phyloP scores from a whole-genome alignment of 2,888 invertebrate genomes.

The Sturmia bella region DNA sequence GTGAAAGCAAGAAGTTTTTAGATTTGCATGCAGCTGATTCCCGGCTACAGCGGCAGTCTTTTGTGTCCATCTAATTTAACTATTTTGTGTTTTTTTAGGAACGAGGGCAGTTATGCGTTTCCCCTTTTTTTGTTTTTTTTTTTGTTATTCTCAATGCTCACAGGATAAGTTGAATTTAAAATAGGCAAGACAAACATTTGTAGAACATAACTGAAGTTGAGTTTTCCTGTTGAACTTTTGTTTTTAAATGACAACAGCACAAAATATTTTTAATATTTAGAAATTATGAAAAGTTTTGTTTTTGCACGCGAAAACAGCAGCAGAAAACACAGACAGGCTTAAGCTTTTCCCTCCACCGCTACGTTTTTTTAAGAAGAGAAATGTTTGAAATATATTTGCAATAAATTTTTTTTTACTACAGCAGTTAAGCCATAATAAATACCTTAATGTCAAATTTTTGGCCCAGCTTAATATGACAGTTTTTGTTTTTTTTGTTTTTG shows the following conservation, averaged over 20 bases:
- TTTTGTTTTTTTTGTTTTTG: too few species aligned
- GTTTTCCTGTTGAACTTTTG: background rate
- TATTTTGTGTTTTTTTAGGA: background rate
- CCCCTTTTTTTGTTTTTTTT: too few species aligned
- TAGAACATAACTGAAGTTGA: background rate
- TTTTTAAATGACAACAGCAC: slow-evolving; percentile 8
- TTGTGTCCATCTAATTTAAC: slow-evolving; percentile 29
- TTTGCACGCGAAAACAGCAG: too few species aligned
- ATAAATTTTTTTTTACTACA: too few species aligned
- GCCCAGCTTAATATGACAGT: too few species aligned
- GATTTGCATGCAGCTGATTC: slow-evolving; percentile 31
- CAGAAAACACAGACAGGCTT: too few species aligned
- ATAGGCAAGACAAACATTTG: background rate
- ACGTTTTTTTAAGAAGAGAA: too few species aligned
- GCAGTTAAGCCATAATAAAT: too few species aligned
- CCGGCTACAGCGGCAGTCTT: slow-evolving; percentile 2
- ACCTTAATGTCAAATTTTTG: too few species aligned
- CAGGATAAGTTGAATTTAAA: slow-evolving; percentile 2
- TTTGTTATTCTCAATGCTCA: too few species aligned
- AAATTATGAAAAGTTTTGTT: slow-evolving; percentile 10
- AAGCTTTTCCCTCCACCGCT: too few species aligned
- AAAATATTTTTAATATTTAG: slow-evolving; percentile 11
- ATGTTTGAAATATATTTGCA: too few species aligned
- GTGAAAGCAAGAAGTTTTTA: background rate
- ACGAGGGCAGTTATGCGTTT: background rate